Evolutionary conservation across 2,113 vertebrate genomes (phyloP).

Genomic region (Cricetomys ansorgei): DNA sequence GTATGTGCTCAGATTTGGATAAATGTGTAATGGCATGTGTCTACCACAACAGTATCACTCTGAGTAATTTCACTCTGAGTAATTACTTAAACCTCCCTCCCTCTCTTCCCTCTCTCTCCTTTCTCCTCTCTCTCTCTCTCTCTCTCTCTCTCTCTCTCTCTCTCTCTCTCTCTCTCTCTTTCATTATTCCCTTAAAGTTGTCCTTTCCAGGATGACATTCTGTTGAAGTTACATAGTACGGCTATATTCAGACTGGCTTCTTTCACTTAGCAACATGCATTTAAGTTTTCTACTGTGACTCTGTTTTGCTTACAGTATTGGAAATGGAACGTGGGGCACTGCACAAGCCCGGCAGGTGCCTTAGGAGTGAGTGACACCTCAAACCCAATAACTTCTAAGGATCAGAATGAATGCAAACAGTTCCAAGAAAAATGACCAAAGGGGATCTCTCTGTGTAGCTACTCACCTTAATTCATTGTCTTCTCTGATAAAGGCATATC

Average conservation of each 20-base stretch:
- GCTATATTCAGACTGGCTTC: not conserved
- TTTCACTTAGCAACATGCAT: not conserved
- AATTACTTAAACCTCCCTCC: too few species aligned
- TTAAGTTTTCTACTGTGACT: not conserved
- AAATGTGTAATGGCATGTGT: not conserved
- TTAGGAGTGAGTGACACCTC: too few species aligned
- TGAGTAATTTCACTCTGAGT: not conserved
- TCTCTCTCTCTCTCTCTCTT: too few species aligned
- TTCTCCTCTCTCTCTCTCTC: too few species aligned
- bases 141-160: rapidly evolving
- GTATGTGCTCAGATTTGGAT: not conserved
- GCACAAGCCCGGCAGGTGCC: not conserved
- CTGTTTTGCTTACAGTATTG: not conserved
- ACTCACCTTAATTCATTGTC: not conserved
- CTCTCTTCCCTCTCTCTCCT: not conserved
- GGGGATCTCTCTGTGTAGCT: not conserved
- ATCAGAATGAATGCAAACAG: not conserved
- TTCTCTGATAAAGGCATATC: too few species aligned
- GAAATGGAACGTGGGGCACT: not conserved
- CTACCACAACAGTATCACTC: rapidly evolving
- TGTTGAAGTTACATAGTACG: not conserved
- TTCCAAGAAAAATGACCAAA: not conserved
- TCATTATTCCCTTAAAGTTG: not conserved
- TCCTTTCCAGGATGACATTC: not conserved
- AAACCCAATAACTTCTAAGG: not conserved